phyloP scores from a whole-genome alignment of 1,140 invertebrate genomes.

The Calycopis cecrops region DNA sequence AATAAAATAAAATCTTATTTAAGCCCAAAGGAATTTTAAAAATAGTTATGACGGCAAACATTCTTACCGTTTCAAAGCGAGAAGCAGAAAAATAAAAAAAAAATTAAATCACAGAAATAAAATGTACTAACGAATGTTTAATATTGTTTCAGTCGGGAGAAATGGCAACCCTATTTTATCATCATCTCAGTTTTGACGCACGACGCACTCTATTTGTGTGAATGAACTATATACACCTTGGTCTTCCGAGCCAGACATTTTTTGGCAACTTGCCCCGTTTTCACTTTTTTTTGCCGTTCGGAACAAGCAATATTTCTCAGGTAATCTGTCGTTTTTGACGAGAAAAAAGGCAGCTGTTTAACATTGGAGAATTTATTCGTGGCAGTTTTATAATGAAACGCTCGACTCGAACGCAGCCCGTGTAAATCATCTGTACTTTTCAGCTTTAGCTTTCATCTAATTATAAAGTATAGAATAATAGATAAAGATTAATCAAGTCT shows the following conservation, averaged over 20 bases:
- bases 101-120: neutral
- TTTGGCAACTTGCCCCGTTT: conserved; percentile 34
- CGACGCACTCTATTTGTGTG: conserved; percentile 21
- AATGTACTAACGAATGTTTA: neutral
- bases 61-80: neutral
- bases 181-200: conserved; percentile 21
- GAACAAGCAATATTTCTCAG: conserved; percentile 37
- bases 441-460: neutral
- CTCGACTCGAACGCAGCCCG: neutral
- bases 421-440: conserved; percentile 5
- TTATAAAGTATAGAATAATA: too few relatives aligned
- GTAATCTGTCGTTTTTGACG: conserved; percentile 34
- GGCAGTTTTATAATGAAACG: conserved; percentile 7
- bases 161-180: conserved; percentile 11
- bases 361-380: conserved; percentile 22
- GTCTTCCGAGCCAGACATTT: conserved; percentile 33
- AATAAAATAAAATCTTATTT: too few relatives aligned
- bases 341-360: conserved; percentile 28
- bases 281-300: conserved; percentile 23
- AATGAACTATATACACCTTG: conserved; percentile 34
- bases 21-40: too few relatives aligned
- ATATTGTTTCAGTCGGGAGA: neutral
- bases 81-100: neutral
- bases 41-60: too few relatives aligned
- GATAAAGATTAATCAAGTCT: too few relatives aligned